phyloP scores from a whole-genome alignment of 30 jellyfish, hydroid and myxozoan species.

The Calvadosia cruxmelitensis region DNA sequence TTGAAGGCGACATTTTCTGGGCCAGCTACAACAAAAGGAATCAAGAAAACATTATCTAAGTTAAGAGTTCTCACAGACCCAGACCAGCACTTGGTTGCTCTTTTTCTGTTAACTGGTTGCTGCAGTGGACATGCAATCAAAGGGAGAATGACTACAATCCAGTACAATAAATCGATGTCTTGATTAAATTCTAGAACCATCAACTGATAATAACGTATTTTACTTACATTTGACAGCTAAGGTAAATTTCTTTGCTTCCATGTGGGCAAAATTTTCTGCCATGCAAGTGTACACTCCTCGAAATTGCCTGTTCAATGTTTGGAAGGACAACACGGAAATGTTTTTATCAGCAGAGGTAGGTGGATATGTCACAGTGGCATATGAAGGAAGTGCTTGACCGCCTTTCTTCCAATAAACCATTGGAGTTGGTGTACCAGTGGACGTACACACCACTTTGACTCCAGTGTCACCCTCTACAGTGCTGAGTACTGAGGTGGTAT shows the following conservation, averaged over 20 bases:
- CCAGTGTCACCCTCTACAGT: background rate
- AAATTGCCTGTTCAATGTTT: background rate
- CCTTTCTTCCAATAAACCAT: background rate
- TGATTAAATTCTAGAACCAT: too few species aligned
- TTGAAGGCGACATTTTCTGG: too few species aligned
- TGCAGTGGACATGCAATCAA: too few species aligned
- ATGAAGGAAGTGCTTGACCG: background rate
- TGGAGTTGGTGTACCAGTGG: background rate
- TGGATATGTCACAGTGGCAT: background rate
- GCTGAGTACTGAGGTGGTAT: background rate
- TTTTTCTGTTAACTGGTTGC: too few species aligned
- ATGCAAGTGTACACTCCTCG: background rate
- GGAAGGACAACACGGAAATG: background rate
- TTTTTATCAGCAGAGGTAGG: background rate
- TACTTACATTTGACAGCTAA: background rate
- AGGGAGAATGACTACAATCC: too few species aligned
- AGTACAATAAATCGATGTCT: too few species aligned
- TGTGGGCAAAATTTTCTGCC: background rate
- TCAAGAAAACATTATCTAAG: too few species aligned
- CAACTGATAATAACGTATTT: too few species aligned
- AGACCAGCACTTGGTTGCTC: too few species aligned
- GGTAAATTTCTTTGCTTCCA: background rate
- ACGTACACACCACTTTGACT: background rate
- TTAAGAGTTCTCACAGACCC: too few species aligned
- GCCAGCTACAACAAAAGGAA: too few species aligned